Conservation (phyloP, 2,797 vertebrate species). For the Avahi laniger region DNA sequence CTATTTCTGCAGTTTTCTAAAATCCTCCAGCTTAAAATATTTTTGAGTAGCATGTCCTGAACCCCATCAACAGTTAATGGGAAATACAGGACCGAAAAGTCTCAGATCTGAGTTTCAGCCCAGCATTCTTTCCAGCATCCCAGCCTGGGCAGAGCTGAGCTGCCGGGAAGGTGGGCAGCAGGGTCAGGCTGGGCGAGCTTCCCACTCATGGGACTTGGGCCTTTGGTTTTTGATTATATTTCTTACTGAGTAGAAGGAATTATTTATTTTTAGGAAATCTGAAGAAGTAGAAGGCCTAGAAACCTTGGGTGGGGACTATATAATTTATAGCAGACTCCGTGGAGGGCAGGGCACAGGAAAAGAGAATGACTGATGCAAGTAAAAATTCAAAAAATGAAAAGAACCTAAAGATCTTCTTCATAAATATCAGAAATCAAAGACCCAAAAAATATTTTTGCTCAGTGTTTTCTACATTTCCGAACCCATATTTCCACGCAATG, state of each 20-base stretch:
- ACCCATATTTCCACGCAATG: neutral
- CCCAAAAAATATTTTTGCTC: neutral
- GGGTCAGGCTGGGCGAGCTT: neutral
- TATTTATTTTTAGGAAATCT: slow-evolving; percentile 59
- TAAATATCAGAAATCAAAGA: neutral
- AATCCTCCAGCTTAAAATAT: neutral
- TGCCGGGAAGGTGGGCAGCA: neutral
- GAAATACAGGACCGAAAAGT: neutral
- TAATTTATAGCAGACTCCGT: neutral
- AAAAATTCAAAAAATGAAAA: slow-evolving; percentile 33
- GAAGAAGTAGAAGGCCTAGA: neutral
- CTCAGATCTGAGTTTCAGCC: neutral
- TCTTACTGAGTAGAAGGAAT: slow-evolving; percentile 38
- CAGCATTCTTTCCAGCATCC: no score
- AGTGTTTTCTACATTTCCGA: neutral
- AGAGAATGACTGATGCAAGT: neutral
- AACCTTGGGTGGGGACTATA: neutral
- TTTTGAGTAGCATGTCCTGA: neutral
- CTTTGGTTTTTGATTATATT: slow-evolving; percentile 11
- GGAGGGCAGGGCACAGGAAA: neutral
- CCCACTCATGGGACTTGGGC: neutral
- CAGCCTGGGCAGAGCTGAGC: neutral
- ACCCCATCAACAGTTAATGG: neutral
- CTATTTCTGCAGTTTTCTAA: neutral
- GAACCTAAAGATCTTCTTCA: neutral